These are phyloP conservation scores for Ernsta delagoae DNA, from an alignment of 2,888 invertebrate genomes.

Conservation along the genomic window DNA sequence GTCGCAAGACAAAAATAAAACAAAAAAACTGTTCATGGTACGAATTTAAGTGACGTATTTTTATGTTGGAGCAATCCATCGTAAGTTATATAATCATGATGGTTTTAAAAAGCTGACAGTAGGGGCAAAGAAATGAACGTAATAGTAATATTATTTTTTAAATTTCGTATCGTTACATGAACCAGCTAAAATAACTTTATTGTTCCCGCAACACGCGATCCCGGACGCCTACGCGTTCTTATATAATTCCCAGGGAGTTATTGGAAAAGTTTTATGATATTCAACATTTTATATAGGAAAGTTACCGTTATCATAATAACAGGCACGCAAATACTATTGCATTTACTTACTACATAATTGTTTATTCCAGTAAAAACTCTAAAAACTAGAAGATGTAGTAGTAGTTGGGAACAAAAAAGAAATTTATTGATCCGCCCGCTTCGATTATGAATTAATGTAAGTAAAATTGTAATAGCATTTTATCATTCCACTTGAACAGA, in stretches of 20 bases:
- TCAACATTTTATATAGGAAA: slow-evolving; percentile 17
- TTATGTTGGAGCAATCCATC: too few species aligned
- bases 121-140: too few species aligned
- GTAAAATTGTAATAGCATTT: neutral
- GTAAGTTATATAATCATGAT: too few species aligned
- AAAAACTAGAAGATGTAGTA: neutral
- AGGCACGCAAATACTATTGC: slow-evolving; percentile 2
- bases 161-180: slow-evolving; percentile 34
- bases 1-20: too few species aligned
- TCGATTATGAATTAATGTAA: slow-evolving; percentile 3
- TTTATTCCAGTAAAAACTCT: neutral
- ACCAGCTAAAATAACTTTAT: slow-evolving; percentile 24
- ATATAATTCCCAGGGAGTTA: slow-evolving; percentile 26
- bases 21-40: too few species aligned
- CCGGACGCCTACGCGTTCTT: slow-evolving; percentile 17
- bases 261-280: slow-evolving; percentile 29
- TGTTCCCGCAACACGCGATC: slow-evolving; percentile 26
- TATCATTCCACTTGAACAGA: neutral
- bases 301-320: slow-evolving; percentile 8
- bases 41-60: too few species aligned
- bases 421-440: neutral
- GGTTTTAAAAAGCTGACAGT: too few species aligned
- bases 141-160: too few species aligned
- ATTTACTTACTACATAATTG: neutral
- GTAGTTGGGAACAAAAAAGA: neutral